Base-by-base conservation (phyloP, 2,888 invertebrate species). In the Drymonia ruficornis region DNA sequence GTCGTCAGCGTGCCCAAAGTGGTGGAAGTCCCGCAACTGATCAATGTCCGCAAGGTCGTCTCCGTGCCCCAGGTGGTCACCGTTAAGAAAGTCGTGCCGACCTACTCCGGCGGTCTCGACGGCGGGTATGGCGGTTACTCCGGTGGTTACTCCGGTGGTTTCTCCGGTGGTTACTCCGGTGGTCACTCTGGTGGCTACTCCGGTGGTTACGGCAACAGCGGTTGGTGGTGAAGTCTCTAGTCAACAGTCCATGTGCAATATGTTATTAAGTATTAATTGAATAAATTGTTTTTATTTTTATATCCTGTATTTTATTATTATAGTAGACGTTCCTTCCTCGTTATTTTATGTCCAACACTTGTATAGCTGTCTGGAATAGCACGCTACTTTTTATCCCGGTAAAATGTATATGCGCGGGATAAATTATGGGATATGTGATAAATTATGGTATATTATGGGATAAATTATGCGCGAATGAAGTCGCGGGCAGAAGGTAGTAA, bases 31-130 rank as follows among this genome's bases (percentile, higher is more conserved):
- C 82, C 82, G 0, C 74, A 78, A 55, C 75, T 80, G 13, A 67
- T 80, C 55, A 61, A 62, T 47, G 80, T 82, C 31, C 80, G 72
- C 57, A 85, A 80, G 65, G 70, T 81, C 23, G 77, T 87, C 61
- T 80, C 83, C 58, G 81, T 74, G 45, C 84, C 82, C 43, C 81
- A 81, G 64, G 79, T 83, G 56, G 77, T 88, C 60, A 72, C 80
- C 49, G 84, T 80, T 60, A 73, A 81, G 63, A 74, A 80, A 64
- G 67, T 81, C 15, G 71, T 75, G 49, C 66, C 78, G 50, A 57
- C 70, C 53, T 74, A 76, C 48, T 38, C 50, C 48, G n/a, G 43
- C 46, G 63, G 62, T 43, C 56, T 49, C 54, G 45, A 53, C 40
- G 52, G 58, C 29, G 55, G 55, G 23, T 50, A 44, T 54, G 34